These are phyloP conservation scores for Homalodisca vitripennis DNA, from an alignment of 1,140 invertebrate species.

Conservation along the genomic window DNA sequence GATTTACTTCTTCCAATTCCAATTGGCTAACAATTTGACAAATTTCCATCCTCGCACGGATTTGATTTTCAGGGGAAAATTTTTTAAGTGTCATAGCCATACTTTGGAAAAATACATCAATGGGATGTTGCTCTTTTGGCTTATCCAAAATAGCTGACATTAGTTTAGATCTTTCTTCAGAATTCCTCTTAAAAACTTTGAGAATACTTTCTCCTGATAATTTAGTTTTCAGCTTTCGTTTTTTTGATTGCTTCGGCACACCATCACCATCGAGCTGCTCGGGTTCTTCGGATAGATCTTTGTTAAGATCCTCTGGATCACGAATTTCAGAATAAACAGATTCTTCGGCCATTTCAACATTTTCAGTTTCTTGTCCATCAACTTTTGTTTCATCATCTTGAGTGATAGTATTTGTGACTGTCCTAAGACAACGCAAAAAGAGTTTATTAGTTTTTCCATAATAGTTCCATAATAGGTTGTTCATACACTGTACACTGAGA, in stretches of 20 bases:
- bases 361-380: neutral
- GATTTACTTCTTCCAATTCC: conserved; percentile 14
- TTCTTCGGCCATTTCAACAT: neutral
- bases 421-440: neutral
- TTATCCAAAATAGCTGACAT: neutral
- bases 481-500: neutral
- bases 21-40: conserved; percentile 32
- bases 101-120: conserved; percentile 31
- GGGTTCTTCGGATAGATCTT: neutral
- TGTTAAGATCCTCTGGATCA: neutral
- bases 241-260: neutral
- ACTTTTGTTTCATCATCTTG: neutral
- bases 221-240: neutral
- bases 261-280: neutral
- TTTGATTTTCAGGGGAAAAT: conserved; percentile 29
- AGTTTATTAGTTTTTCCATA: neutral
- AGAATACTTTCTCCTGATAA: neutral
- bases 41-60: conserved; percentile 32
- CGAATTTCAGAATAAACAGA: neutral
- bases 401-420: neutral
- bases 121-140: conserved; percentile 25
- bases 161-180: conserved; percentile 1
- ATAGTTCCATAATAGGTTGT: neutral
- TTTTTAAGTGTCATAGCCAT: conserved; percentile 26
- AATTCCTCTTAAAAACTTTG: neutral